Evolutionary conservation across 2,888 invertebrate species (phyloP), one percentile per base, ranked within the genome.

Genomic region (Tenthredo amoena): DNA sequence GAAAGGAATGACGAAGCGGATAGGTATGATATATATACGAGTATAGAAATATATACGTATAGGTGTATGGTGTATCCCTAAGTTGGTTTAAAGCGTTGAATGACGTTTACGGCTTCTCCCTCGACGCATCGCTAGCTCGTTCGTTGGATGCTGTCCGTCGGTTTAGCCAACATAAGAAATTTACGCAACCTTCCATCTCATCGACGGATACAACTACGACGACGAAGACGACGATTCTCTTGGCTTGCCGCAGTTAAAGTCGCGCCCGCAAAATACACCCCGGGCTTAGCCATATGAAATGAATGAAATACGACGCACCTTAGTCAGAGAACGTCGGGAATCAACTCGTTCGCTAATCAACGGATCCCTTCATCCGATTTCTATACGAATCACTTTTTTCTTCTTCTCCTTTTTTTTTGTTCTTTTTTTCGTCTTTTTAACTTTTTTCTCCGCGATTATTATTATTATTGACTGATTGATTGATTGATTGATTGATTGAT

Each of bases 171-270:
- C 55, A 77, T 50, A 55, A 77, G 50, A 77, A 77, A 77, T 55
- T 31, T 34, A 47, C 50, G 31, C 50, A 50, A 77, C 72, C 68
- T 68, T 43, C 21, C 26, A 9, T 43, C 74, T 74, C 74, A 40
- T 72, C 72, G 72, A 72, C 65, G 26, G 15, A 2, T 2, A 65
- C 89, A 87, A 90, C 89, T 89, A 91, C 90, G 91, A 92, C 91
- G 90, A 91, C 89, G 91, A 90, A 89, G 71, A 71, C 31, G 34
- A 65, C 12, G 89, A 91, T 50, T 50, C 90, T 89, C 91, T 87
- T 87, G 88, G 88, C 90, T 91, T 92, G 12, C 91, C 91, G 92
- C 91, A 91, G 91, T 92, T 92, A 92, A 92, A 92, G 92, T 92
- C 92, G 91, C 92, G 91, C 91, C 91, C 91, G 91, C 74, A 92